Percentiles rank a stretch among this genome's conserved stretches.
phyloP scores from a whole-genome alignment of 37 sponge, comb jelly and placozoan genomes.

The Halichondria panicea region DNA sequence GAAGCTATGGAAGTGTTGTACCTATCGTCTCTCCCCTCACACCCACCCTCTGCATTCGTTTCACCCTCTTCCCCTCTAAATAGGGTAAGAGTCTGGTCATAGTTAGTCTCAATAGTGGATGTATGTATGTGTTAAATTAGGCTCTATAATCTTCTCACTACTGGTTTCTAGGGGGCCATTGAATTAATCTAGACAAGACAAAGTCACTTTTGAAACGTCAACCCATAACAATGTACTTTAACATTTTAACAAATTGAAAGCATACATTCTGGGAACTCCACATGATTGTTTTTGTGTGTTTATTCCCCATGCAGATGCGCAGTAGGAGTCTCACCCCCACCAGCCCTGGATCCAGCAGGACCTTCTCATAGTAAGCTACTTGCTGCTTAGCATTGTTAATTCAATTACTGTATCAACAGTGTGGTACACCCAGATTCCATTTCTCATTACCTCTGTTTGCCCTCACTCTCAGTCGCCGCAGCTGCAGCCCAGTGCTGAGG shows the following conservation, averaged over 20 bases:
- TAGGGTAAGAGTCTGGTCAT: constrained; percentile 6
- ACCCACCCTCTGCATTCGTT: constrained; percentile 1
- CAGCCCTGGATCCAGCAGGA: constrained; percentile 27
- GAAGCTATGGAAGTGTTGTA: constrained; percentile 26
- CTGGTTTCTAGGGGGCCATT: too few relatives aligned
- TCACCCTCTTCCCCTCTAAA: constrained; percentile 19
- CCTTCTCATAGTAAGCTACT: constrained; percentile 30
- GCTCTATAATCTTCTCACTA: too few relatives aligned
- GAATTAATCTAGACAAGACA: too few relatives aligned
- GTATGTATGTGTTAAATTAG: too few relatives aligned
- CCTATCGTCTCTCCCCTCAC: not conserved
- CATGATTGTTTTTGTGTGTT: too few relatives aligned
- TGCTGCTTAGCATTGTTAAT: not conserved
- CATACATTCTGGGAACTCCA: too few relatives aligned
- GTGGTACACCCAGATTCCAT: not conserved
- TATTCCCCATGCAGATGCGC: constrained; percentile 22
- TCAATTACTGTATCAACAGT: not conserved
- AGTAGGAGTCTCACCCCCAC: constrained; percentile 49
- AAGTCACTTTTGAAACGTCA: too few relatives aligned
- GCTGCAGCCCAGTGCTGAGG: constrained; percentile 48
- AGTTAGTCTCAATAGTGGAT: too few relatives aligned
- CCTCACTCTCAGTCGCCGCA: constrained; percentile 36
- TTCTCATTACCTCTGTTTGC: constrained; percentile 38
- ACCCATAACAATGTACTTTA: too few relatives aligned
- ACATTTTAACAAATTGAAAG: too few relatives aligned